Percentiles rank a stretch among this genome's conserved stretches.
These are phyloP conservation scores for Eulacestoma nigropectus DNA, from an alignment of 2,113 vertebrate genomes.

Conservation along the genomic window DNA sequence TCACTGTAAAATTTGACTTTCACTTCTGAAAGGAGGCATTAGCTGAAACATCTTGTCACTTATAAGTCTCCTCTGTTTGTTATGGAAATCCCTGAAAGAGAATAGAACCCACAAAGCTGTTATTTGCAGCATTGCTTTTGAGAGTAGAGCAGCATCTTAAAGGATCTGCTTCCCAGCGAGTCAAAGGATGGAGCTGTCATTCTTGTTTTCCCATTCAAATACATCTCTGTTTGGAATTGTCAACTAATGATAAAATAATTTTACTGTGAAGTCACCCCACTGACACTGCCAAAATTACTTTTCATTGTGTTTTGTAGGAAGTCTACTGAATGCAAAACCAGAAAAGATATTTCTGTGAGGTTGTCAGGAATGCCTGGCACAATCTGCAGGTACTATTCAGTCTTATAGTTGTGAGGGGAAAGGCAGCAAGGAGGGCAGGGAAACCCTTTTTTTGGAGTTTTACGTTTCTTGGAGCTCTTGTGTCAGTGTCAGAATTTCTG, in stretches of 20 bases:
- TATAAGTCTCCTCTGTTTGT: background rate
- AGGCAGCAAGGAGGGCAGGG: background rate
- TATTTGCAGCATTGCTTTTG: background rate
- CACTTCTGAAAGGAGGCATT: background rate
- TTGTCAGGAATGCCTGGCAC: background rate
- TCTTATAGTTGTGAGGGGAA: background rate
- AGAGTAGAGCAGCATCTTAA: background rate
- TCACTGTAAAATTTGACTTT: background rate
- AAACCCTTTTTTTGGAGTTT: background rate
- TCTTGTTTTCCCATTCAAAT: background rate
- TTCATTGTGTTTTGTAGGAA: background rate
- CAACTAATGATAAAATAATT: background rate
- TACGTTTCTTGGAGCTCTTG: background rate
- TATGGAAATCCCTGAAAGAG: background rate
- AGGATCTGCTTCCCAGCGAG: background rate
- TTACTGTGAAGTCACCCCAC: background rate
- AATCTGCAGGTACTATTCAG: background rate
- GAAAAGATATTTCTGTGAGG: background rate
- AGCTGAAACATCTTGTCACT: background rate
- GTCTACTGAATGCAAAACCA: background rate
- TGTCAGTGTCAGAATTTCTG: background rate
- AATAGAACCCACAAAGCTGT: background rate
- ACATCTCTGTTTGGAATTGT: background rate
- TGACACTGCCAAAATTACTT: background rate
- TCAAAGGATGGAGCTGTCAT: background rate